Conservation (phyloP, 2,888 invertebrate species). For the Drosophila barbarae region DNA sequence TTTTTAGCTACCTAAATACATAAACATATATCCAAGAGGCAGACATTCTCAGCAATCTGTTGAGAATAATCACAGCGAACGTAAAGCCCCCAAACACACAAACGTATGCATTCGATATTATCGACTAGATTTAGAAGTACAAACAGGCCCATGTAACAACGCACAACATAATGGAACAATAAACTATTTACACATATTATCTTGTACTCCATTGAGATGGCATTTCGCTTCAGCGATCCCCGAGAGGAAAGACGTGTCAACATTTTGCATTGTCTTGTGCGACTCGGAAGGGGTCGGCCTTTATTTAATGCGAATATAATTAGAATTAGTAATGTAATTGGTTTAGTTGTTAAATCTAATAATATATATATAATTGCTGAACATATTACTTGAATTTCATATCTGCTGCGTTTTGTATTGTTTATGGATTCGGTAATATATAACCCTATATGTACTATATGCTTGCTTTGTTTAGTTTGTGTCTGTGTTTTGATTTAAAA, state of each 20-base stretch:
- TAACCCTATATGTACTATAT: constrained; percentile 37
- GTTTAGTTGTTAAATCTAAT: constrained; percentile 68
- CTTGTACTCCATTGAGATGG: constrained; percentile 7
- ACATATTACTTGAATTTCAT: constrained; percentile 65
- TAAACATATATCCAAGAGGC: constrained; percentile 34
- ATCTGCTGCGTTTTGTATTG: constrained; percentile 44
- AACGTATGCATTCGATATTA: constrained; percentile 27
- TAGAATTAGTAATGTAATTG: constrained; percentile 63
- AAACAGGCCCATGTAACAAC: constrained; percentile 41
- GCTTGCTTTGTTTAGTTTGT: constrained; percentile 38
- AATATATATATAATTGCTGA: constrained; percentile 62
- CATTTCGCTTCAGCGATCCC: constrained; percentile 3
- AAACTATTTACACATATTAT: constrained; percentile 26
- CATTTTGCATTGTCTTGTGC: constrained; percentile 43
- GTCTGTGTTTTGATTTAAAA: constrained; percentile 39
- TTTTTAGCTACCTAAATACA: constrained; percentile 18
- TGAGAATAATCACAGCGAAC: constrained; percentile 16
- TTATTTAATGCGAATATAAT: constrained; percentile 69
- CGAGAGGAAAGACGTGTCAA: neutral
- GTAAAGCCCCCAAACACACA: constrained; percentile 21
- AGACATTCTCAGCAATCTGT: constrained; percentile 13
- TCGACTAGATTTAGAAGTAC: constrained; percentile 46
- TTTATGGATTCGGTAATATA: constrained; percentile 53
- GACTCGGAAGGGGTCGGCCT: constrained; percentile 53
- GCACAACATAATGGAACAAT: constrained; percentile 49